phyloP scores from a whole-genome alignment of 2,888 invertebrate genomes.

The Spisula solida region DNA sequence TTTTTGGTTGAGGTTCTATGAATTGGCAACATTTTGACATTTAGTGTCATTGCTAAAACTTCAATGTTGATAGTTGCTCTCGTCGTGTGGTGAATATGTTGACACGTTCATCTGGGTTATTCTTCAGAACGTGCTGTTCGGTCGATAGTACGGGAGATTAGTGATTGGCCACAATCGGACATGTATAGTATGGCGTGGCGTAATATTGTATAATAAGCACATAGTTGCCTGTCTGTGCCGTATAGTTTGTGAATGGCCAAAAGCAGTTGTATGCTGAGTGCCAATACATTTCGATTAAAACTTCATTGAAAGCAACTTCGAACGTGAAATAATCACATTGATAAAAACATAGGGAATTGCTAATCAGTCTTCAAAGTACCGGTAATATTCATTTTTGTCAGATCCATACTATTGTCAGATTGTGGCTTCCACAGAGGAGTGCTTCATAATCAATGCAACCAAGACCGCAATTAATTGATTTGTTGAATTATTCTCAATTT shows the following conservation, averaged over 20 bases:
- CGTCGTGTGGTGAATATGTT: background rate
- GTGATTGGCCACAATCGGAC: background rate
- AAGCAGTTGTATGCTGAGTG: background rate
- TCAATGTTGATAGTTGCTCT: background rate
- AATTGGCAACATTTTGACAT: constrained; percentile 4
- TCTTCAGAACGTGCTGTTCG: background rate
- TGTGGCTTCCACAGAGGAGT: too few relatives aligned
- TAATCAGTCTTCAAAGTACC: too few relatives aligned
- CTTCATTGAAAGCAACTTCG: background rate
- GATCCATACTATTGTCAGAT: too few relatives aligned
- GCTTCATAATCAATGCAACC: too few relatives aligned
- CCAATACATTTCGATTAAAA: background rate
- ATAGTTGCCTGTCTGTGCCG: background rate
- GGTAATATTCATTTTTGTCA: too few relatives aligned
- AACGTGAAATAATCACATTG: too few relatives aligned
- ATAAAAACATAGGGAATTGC: too few relatives aligned
- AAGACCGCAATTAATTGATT: too few relatives aligned
- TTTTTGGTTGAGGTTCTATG: background rate
- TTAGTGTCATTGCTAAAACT: background rate
- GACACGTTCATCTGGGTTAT: background rate
- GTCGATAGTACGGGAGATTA: background rate
- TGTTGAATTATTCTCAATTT: too few relatives aligned
- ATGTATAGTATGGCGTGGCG: background rate
- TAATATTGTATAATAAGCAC: background rate
- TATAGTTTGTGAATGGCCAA: background rate